These are phyloP conservation scores for Cataglyphis altisquamis DNA, from an alignment of 2,888 invertebrate species.

Conservation along the genomic window DNA sequence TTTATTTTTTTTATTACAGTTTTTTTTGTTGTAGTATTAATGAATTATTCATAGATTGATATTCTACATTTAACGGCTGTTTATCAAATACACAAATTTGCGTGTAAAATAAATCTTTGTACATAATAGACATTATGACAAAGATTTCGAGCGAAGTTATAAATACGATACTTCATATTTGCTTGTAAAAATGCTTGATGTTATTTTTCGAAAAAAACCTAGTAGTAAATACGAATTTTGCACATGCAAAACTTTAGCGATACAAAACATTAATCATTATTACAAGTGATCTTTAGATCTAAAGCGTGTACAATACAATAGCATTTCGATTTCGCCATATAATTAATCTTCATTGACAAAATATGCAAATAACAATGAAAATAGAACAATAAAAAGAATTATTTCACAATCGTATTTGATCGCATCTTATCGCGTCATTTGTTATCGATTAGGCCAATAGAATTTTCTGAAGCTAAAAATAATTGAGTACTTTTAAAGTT, in stretches of 20 bases:
- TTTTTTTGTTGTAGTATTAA: not conserved
- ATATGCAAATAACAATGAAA: not conserved
- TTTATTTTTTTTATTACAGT: not conserved
- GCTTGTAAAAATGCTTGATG: too few relatives aligned
- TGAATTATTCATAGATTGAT: too few relatives aligned
- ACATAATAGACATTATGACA: not conserved
- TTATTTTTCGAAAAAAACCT: too few relatives aligned
- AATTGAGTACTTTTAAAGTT: not conserved
- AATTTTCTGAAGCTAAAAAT: not conserved
- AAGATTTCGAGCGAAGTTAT: not conserved
- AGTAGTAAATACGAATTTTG: too few relatives aligned
- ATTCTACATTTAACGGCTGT: too few relatives aligned
- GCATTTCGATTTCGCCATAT: not conserved
- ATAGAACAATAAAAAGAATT: not conserved
- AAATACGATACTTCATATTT: not conserved
- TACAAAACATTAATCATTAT: too few relatives aligned
- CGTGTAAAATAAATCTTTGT: too few relatives aligned
- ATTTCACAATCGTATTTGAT: not conserved
- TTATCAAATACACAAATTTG: too few relatives aligned
- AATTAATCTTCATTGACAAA: not conserved
- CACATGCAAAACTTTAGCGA: too few relatives aligned
- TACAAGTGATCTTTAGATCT: too few relatives aligned
- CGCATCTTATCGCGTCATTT: not conserved
- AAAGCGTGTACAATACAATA: not conserved
- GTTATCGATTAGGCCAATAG: not conserved